Conservation (phyloP, 92 coral and sea anemone genomes). For the Zoanthus sociatus region DNA sequence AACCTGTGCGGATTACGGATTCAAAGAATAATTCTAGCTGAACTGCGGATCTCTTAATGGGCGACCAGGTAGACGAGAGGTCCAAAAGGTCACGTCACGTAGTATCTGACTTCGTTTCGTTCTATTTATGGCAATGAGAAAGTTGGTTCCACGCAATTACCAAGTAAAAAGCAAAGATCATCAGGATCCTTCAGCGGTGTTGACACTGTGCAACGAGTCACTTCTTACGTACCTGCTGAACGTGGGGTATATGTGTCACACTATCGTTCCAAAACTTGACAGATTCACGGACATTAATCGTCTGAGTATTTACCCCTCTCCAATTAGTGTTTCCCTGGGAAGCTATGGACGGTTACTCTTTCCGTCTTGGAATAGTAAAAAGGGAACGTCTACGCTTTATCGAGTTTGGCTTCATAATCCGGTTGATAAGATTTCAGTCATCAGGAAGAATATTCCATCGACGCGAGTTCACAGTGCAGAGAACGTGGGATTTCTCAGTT, state of each 20-base stretch:
- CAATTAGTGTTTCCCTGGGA: not conserved
- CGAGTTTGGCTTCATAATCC: conserved; percentile 20
- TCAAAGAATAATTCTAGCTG: too few species aligned
- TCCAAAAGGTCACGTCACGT: too few species aligned
- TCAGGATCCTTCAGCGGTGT: conserved; percentile 59
- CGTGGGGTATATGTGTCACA: not conserved
- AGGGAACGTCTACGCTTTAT: not conserved
- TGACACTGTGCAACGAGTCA: not conserved
- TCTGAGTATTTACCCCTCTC: not conserved
- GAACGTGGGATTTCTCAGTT: conserved; percentile 15
- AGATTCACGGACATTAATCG: not conserved
- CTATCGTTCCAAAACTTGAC: not conserved
- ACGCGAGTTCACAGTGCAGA: conserved; percentile 1
- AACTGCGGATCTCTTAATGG: too few species aligned
- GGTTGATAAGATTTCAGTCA: conserved; percentile 15
- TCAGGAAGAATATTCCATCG: not conserved
- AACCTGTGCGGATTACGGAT: too few species aligned
- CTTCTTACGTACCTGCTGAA: not conserved
- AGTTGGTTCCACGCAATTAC: conserved; percentile 52
- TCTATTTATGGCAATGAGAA: conserved; percentile 9
- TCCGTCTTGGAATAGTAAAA: not conserved
- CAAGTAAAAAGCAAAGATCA: conserved; percentile 62
- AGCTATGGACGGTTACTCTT: not conserved
- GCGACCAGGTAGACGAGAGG: too few species aligned
- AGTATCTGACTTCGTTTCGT: too few species aligned